A percentile compares a stretch with the other conserved stretches of the same genome.
Conservation (phyloP, 2,797 vertebrate genomes). For the Aselliscus stoliczkanus region DNA sequence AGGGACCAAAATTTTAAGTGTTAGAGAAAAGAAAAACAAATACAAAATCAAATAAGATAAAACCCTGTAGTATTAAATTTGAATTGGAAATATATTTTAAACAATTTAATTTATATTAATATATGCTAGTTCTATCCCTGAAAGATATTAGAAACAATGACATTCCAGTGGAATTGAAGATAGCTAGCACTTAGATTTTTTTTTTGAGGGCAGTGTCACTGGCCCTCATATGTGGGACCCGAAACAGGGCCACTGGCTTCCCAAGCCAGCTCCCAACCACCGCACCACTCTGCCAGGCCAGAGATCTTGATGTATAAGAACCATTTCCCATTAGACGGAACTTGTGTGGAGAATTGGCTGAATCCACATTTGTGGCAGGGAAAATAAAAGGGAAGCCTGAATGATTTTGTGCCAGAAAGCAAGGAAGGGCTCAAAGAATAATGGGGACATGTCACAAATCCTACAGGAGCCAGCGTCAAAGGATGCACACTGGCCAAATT, state of each 20-base stretch:
- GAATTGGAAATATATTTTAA: slow-evolving; percentile 17
- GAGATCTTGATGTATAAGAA: not conserved
- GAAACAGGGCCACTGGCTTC: too few species aligned
- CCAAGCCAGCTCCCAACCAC: too few species aligned
- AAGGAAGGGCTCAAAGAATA: not conserved
- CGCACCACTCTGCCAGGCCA: too few species aligned
- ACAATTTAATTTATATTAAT: slow-evolving; percentile 27
- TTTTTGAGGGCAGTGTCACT: too few species aligned
- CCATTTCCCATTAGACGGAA: not conserved
- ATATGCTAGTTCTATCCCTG: not conserved
- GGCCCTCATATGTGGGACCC: too few species aligned
- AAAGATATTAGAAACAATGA: not conserved
- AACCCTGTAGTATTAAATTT: not conserved
- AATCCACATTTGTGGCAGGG: not conserved
- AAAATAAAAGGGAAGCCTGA: not conserved
- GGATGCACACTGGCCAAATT: not conserved
- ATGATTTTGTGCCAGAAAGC: not conserved
- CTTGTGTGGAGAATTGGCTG: not conserved
- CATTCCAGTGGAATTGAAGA: not conserved
- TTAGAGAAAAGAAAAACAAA: slow-evolving; percentile 9
- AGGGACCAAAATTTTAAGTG: not conserved
- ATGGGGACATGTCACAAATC: not conserved
- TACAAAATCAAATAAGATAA: not conserved
- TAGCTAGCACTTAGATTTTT: not conserved
- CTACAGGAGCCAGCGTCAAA: not conserved